Conservation (phyloP, 2,888 invertebrate genomes). For the Osmoderma eremita region DNA sequence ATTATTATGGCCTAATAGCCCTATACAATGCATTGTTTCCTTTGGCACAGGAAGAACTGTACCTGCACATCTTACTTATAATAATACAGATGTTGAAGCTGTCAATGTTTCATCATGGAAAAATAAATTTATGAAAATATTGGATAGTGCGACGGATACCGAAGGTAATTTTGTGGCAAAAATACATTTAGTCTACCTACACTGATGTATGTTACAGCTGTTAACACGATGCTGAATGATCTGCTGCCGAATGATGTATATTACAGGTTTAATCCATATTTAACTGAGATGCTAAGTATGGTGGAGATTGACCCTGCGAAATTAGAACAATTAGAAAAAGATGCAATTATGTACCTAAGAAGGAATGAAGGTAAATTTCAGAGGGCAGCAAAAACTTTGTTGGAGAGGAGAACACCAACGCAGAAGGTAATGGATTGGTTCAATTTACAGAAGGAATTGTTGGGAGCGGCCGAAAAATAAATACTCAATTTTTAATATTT, state of each 20-base stretch:
- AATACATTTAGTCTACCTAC: neutral
- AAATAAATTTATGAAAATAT: slow-evolving; percentile 81
- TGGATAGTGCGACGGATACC: slow-evolving; percentile 88
- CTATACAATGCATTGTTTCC: slow-evolving; percentile 82
- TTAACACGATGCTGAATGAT: slow-evolving; percentile 81
- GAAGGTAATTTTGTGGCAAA: slow-evolving; percentile 69
- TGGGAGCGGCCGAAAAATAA: slow-evolving; percentile 17
- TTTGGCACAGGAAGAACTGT: slow-evolving; percentile 80
- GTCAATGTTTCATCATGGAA: slow-evolving; percentile 71
- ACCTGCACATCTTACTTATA: slow-evolving; percentile 58
- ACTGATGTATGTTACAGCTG: slow-evolving; percentile 67
- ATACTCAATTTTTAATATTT: slow-evolving; percentile 15
- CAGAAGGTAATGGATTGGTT: slow-evolving; percentile 66
- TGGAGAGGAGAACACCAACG: slow-evolving; percentile 58
- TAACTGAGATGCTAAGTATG: slow-evolving; percentile 81
- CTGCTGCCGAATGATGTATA: slow-evolving; percentile 78
- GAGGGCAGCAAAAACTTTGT: slow-evolving; percentile 68
- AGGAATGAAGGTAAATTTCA: slow-evolving; percentile 83
- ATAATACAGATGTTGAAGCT: slow-evolving; percentile 54
- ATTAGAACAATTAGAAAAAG: slow-evolving; percentile 75
- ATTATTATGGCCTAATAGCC: slow-evolving; percentile 80
- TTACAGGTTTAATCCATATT: slow-evolving; percentile 88
- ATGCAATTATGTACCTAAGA: slow-evolving; percentile 82
- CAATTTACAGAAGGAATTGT: slow-evolving; percentile 58
- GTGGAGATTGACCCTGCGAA: slow-evolving; percentile 82